Base-by-base conservation (phyloP, 2,888 invertebrate genomes). In the Operophtera brumata region DNA sequence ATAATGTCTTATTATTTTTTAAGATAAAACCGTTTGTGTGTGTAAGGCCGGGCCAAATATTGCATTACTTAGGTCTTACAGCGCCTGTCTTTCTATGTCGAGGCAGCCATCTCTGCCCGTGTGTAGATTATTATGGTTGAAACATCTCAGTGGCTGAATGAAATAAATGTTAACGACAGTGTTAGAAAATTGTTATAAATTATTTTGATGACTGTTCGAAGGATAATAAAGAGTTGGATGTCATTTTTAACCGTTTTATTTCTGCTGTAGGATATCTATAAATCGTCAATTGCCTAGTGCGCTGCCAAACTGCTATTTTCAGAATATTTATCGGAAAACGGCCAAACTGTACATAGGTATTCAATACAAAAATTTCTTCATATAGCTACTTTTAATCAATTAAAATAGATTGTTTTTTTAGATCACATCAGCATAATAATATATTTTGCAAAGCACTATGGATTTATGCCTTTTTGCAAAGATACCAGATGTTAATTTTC, bases 191-290 rank as follows among this genome's bases (percentile, higher is more conserved):
- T 90, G 91, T 91, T 91, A 90, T 91, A 91, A 91, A 91, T 91
- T 91, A 91, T 91, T 91, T 91, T 91, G 90, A 91, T 91, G 91
- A 91, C 90, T 91, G 91, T 91, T 91, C 90, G 87, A 91, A 90
- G 80, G 86, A 90, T 90, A 91, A 91, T 91, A 91, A 91, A 91
- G 90, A 91, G 90, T 90, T 91, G 91, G 90, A 91, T 91, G 91
- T 91, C 90, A 90, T 43, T 72, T 73, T 71, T 61, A 70, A 71
- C 71, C 73, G 75, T 84, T 73, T 78, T 83, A 83, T 78, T 68
- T 60, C 20, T 46, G 25, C 25, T 47, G 2, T 20, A 41, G 30
- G 30, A 30, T 20, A 20, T 3, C 20, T n/a, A n/a, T n/a, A n/a
- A n/a, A n/a, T n/a, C n/a, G n/a, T n/a, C n/a, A n/a, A n/a, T n/a